phyloP scores from a whole-genome alignment of 2,797 vertebrate species.

The Muscicapa striata region DNA sequence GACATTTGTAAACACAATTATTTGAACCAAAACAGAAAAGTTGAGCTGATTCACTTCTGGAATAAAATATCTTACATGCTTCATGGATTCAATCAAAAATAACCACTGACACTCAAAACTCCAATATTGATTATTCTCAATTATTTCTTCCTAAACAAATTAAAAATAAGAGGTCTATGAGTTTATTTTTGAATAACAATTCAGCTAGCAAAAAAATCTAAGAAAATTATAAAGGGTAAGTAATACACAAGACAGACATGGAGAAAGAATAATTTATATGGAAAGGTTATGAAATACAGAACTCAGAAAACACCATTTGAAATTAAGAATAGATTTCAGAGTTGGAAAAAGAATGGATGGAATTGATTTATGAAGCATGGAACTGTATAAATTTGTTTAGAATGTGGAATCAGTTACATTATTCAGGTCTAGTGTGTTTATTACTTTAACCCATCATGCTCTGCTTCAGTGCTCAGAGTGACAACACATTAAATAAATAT shows the following conservation, averaged over 20 bases:
- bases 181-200: background rate
- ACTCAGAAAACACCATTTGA: background rate
- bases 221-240: background rate
- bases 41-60: background rate
- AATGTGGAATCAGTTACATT: background rate
- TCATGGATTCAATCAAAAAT: background rate
- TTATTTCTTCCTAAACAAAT: background rate
- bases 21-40: conserved; percentile 27
- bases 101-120: background rate
- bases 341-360: background rate
- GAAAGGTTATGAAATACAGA: background rate
- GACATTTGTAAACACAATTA: conserved; percentile 13
- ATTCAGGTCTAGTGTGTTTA: conserved; percentile 2
- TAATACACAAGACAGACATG: background rate
- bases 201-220: background rate
- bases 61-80: background rate
- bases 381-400: conserved; percentile 29
- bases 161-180: background rate
- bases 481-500: background rate
- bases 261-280: background rate
- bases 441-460: conserved; percentile 32
- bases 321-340: conserved; percentile 32
- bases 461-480: background rate
- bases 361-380: conserved; percentile 26
- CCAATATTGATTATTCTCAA: background rate